phyloP scores from a whole-genome alignment of 2,797 vertebrate species.

The Myotis daubentonii region DNA sequence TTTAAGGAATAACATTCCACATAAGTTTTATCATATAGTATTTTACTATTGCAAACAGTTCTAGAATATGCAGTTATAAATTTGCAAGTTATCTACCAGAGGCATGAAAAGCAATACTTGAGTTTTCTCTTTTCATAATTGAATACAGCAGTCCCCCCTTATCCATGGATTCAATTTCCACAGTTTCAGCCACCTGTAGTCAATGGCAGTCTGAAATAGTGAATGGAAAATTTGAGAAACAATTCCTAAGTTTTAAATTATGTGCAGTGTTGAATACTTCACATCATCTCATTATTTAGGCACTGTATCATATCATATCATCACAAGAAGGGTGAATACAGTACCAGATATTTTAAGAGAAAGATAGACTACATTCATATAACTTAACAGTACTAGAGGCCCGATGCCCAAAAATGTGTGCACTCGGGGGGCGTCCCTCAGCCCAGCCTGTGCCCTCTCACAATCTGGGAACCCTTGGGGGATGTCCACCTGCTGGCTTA shows the following conservation, averaged over 20 bases:
- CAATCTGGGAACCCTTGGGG: no score
- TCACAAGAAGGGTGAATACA: neutral
- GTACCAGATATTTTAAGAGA: neutral
- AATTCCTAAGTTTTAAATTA: neutral
- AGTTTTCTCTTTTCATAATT: neutral
- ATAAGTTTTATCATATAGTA: conserved; percentile 53
- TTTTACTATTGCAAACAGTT: conserved; percentile 17
- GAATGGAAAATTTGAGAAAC: neutral
- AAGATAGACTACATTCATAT: neutral
- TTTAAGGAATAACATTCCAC: conserved; percentile 29
- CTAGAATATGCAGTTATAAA: neutral
- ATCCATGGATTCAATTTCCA: neutral
- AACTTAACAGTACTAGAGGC: neutral
- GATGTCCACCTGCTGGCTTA: no score
- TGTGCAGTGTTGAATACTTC: neutral
- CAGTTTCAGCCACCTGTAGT: neutral
- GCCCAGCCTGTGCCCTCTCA: no score
- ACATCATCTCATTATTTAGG: neutral
- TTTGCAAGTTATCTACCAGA: neutral
- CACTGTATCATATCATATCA: neutral
- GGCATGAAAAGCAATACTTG: neutral
- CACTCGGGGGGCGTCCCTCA: no score
- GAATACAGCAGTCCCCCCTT: neutral
- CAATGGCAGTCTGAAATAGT: neutral
- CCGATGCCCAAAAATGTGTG: no score